Evolutionary conservation across 2,113 vertebrate genomes (phyloP), one percentile per base, ranked within the genome.

Genomic region (Acanthisitta chloris): DNA sequence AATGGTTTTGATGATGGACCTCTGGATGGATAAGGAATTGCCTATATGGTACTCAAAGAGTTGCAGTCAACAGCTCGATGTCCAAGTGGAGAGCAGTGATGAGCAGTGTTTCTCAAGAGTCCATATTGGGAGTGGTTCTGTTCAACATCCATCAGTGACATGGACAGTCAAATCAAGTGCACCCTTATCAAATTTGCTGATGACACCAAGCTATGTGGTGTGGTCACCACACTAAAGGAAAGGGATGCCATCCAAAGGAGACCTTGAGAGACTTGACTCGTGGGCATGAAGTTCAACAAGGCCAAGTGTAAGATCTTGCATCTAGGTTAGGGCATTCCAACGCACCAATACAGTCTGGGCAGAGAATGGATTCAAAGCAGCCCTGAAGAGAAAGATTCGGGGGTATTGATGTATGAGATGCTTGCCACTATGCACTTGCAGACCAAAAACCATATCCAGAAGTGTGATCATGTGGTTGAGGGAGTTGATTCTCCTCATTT

Each of bases 31-130:
- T 54, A 40, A 57, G 31, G 17, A 57, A 33, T 36, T 55, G 34
- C 34, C 17, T 49, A 7, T 31, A 48, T 7, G 21, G 31, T 25
- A 48, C 17, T 34, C 40, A 29, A n/a, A 24, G 15, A 25, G 16
- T 29, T 40, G 6, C 24, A 40, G 16, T 31, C 65, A 38, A 19
- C 26, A 28, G 14, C 3, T 0, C 3, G 4, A 26, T 2, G 6
- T 31, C 34, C 36, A 36, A 25, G 9, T 5, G 24, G 26, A 34
- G 26, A 51, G 14, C 17, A 43, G 31, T 8, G 13, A 40, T 9
- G 18, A 29, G 12, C 46, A 65, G 24, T 38, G 29, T 40, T 29
- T 28, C n/a, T 54, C 16, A 6, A 23, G 45, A 17, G 19, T 38
- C 38, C n/a, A 7, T 65, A 18, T 0, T 38, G n/a, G 17, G 23